phyloP scores from a whole-genome alignment of 2,113 vertebrate species.

The Gorsachius goisagi region DNA sequence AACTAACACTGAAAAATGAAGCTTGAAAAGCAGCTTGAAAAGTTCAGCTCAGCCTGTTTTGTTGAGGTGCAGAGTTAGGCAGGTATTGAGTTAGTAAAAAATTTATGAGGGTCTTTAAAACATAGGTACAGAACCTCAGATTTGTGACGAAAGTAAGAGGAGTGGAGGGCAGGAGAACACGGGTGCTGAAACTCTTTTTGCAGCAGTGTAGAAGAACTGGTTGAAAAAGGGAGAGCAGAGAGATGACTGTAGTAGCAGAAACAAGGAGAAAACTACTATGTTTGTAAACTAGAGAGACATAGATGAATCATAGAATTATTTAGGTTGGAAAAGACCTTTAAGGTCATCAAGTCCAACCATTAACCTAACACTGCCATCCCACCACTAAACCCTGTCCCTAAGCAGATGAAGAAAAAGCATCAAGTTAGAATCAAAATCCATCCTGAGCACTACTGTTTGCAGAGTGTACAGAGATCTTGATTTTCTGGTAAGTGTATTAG shows the following conservation, averaged over 20 bases:
- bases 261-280: background rate
- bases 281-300: background rate
- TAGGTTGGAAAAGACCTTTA: no score
- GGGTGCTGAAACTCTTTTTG: background rate
- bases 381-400: no score
- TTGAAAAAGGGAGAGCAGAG: background rate
- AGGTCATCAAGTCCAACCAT: no score
- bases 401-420: background rate
- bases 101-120: background rate
- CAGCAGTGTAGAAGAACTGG: background rate
- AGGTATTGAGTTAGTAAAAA: background rate
- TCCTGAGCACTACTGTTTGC: background rate
- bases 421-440: background rate
- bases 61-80: background rate
- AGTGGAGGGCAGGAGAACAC: background rate
- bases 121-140: background rate
- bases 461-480: background rate
- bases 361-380: no score
- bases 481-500: fast-evolving
- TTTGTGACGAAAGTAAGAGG: background rate
- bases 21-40: background rate
- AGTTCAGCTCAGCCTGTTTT: background rate
- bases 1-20: background rate
- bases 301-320: background rate
- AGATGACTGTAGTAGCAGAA: background rate